These are phyloP conservation scores for Eupithecia dodoneata DNA, from an alignment of 2,888 invertebrate species.

Conservation along the genomic window DNA sequence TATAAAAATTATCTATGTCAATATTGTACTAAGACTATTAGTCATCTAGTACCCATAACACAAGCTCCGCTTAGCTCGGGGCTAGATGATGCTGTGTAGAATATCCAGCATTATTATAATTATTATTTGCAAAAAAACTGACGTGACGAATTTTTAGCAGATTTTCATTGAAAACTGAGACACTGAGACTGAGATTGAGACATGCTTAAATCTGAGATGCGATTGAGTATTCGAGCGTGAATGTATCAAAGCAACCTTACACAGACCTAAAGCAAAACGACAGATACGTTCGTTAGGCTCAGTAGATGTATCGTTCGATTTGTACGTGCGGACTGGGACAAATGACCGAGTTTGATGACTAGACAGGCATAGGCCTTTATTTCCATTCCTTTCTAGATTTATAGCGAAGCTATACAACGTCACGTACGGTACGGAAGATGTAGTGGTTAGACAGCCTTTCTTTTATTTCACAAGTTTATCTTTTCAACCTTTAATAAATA, in stretches of 20 bases:
- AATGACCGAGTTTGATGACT: constrained; percentile 4
- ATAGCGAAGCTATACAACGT: neutral
- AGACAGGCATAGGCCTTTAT: neutral
- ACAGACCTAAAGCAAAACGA: neutral
- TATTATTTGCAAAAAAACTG: too few relatives aligned
- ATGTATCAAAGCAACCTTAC: neutral
- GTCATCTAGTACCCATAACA: too few relatives aligned
- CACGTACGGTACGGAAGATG: neutral
- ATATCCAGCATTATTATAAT: too few relatives aligned
- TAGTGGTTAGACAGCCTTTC: neutral
- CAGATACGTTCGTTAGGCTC: constrained; percentile 22
- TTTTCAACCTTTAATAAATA: neutral
- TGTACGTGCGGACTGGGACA: constrained; percentile 22
- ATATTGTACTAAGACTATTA: too few relatives aligned
- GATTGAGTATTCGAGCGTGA: too few relatives aligned
- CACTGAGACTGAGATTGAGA: too few relatives aligned
- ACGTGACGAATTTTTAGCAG: too few relatives aligned
- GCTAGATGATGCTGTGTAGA: too few relatives aligned
- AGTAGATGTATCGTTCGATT: constrained; percentile 35
- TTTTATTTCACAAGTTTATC: neutral
- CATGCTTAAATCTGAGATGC: too few relatives aligned
- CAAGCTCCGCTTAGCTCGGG: too few relatives aligned
- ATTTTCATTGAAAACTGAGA: too few relatives aligned
- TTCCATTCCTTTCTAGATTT: neutral
- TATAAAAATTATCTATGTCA: too few relatives aligned